Evolutionary conservation across 2,888 invertebrate species (phyloP).

Genomic region (Sclerodermus sp.): DNA sequence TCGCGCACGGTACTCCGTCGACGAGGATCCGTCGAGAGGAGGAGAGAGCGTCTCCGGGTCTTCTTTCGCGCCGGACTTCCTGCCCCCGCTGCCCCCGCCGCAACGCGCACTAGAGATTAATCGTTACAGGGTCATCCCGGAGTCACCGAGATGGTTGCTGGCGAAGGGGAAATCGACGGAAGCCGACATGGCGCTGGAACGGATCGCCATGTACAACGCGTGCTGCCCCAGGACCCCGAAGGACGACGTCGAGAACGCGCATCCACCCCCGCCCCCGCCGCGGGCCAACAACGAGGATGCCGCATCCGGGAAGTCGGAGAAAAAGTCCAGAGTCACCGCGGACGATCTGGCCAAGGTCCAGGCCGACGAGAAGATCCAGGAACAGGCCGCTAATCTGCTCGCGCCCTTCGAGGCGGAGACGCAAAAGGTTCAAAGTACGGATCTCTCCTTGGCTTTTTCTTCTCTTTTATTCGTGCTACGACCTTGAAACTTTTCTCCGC

Average conservation of each 20-base stretch:
- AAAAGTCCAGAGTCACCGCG: conserved; percentile 35
- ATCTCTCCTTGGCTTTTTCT: too few relatives aligned
- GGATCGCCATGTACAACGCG: conserved; percentile 46
- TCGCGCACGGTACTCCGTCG: too few relatives aligned
- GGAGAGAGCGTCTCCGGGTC: too few relatives aligned
- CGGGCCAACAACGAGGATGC: conserved; percentile 19
- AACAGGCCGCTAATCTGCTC: conserved; percentile 37
- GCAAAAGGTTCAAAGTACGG: conserved; percentile 22
- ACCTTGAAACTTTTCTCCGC: too few relatives aligned
- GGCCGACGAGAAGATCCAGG: conserved; percentile 19
- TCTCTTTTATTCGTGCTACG: too few relatives aligned
- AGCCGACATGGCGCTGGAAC: conserved; percentile 47
- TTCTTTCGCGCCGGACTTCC: too few relatives aligned
- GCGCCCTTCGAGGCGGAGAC: conserved; percentile 16
- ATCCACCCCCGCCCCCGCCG: too few relatives aligned
- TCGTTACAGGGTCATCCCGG: conserved; percentile 51
- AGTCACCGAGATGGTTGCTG: conserved; percentile 55
- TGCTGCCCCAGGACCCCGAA: conserved; percentile 32
- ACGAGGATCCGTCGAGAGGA: too few relatives aligned
- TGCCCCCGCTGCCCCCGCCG: too few relatives aligned
- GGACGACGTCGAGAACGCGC: conserved; percentile 10
- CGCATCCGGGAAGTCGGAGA: conserved; percentile 36
- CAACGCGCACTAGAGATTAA: too few relatives aligned
- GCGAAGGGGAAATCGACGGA: conserved; percentile 47
- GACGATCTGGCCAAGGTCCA: conserved; percentile 25